These are phyloP conservation scores for Mesochorus sp. DNA, from an alignment of 2,888 invertebrate genomes.

Conservation along the genomic window DNA sequence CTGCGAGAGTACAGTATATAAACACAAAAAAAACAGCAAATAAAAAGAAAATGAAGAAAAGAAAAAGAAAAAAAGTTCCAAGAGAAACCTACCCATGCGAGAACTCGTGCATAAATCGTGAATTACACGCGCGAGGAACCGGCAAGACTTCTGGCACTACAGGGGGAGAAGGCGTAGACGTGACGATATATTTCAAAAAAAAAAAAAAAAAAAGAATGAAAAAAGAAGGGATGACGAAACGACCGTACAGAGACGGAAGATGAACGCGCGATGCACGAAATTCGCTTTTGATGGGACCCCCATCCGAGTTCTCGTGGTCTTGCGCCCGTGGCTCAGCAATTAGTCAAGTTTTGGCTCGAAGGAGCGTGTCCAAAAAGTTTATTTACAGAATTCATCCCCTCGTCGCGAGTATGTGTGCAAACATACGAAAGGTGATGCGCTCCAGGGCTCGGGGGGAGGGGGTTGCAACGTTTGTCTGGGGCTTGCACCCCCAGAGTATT, in stretches of 20 bases:
- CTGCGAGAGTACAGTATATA: no score
- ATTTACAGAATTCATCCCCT: slow-evolving; percentile 41
- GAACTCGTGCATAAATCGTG: slow-evolving; percentile 52
- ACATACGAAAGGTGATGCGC: slow-evolving; percentile 63
- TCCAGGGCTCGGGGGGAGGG: no score
- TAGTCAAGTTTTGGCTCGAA: slow-evolving; percentile 57
- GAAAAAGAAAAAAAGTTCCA: neutral
- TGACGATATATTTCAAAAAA: slow-evolving; percentile 22
- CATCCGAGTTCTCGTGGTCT: slow-evolving; percentile 37
- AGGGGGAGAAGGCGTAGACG: slow-evolving; percentile 11
- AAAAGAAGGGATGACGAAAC: neutral
- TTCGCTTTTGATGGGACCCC: neutral
- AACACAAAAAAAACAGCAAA: slow-evolving; percentile 2
- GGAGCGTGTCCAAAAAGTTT: slow-evolving; percentile 56
- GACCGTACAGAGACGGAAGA: neutral
- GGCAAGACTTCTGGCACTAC: slow-evolving; percentile 23
- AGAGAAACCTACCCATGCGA: slow-evolving; percentile 16
- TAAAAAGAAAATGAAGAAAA: slow-evolving; percentile 2
- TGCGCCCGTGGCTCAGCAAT: slow-evolving; percentile 52
- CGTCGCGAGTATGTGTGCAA: slow-evolving; percentile 40
- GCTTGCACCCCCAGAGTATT: slow-evolving; percentile 46
- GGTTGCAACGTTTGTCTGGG: slow-evolving; percentile 54
- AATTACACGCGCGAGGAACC: slow-evolving; percentile 45
- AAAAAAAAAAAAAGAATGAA: neutral
- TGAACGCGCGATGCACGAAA: neutral